phyloP scores from a whole-genome alignment of 92 coral and sea anemone species.

The Actinernus sp. region DNA sequence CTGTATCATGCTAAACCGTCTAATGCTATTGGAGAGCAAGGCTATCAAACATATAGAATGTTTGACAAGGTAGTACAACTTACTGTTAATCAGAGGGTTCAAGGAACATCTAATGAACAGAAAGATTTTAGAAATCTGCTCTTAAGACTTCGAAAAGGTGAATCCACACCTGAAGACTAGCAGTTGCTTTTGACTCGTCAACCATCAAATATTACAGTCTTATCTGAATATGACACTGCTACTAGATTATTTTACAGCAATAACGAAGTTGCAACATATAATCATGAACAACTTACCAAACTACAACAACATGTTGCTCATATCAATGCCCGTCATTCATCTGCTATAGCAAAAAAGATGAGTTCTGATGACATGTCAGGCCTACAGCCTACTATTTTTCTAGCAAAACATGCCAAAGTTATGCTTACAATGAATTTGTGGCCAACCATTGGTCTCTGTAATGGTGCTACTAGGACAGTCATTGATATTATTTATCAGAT shows the following conservation, averaged over 20 bases:
- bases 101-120: constrained; percentile 48
- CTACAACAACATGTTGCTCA: constrained; percentile 44
- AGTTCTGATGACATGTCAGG: constrained; percentile 54
- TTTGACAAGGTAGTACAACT: constrained; percentile 40
- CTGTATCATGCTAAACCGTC: constrained; percentile 52
- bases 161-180: constrained; percentile 58
- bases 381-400: constrained; percentile 2
- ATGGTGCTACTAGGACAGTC: constrained; percentile 45
- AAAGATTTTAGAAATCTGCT: not conserved
- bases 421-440: constrained; percentile 47
- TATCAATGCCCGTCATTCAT: constrained; percentile 38
- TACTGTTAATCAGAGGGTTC: constrained; percentile 56
- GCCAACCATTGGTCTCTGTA: constrained; percentile 59
- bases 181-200: constrained; percentile 42
- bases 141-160: constrained; percentile 46
- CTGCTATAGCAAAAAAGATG: constrained; percentile 18
- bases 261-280: constrained; percentile 29
- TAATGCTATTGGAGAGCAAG: constrained; percentile 51
- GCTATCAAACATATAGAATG: too few relatives aligned
- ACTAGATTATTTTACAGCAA: constrained; percentile 26
- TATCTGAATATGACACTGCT: constrained; percentile 44
- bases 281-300: constrained; percentile 42
- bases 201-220: constrained; percentile 26
- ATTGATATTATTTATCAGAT: constrained; percentile 38
- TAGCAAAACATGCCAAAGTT: constrained; percentile 37